Percentiles rank a stretch among this genome's conserved stretches.
These are phyloP conservation scores for Murina feae DNA, from an alignment of 2,113 vertebrate genomes.

Conservation along the genomic window DNA sequence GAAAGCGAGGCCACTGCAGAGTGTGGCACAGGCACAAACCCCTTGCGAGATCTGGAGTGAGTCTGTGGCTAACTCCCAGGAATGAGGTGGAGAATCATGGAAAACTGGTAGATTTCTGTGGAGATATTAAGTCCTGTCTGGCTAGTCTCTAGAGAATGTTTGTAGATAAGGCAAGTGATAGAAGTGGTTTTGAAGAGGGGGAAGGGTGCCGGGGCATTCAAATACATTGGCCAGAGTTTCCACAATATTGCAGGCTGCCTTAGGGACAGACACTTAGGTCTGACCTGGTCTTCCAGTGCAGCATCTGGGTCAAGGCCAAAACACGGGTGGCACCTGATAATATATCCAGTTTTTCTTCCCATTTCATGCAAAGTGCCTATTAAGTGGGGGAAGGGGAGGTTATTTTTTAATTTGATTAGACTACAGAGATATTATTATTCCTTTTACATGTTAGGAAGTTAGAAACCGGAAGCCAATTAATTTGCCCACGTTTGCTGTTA, in stretches of 20 bases:
- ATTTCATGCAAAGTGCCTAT: not conserved
- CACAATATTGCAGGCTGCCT: not conserved
- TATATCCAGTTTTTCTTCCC: not conserved
- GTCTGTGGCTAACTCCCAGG: not conserved
- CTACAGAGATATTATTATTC: not conserved
- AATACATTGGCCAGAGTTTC: not conserved
- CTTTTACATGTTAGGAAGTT: not conserved
- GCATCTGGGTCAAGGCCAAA: not conserved
- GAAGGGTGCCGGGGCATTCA: not conserved
- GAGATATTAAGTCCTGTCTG: not conserved
- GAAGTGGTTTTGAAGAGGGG: not conserved
- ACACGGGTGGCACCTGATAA: not conserved
- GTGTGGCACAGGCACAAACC: not conserved
- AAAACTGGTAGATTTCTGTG: not conserved
- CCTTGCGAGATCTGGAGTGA: not conserved
- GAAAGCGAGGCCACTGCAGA: not conserved
- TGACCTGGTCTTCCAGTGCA: not conserved
- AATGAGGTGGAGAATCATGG: not conserved
- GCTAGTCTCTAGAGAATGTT: not conserved
- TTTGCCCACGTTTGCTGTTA: not conserved
- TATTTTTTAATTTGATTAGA: not conserved
- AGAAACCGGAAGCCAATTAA: not conserved
- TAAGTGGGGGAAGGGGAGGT: not conserved
- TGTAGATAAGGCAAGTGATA: not conserved
- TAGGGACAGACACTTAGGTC: too few relatives aligned